phyloP scores from a whole-genome alignment of 2,797 vertebrate species.

The Loris lydekkerianus region DNA sequence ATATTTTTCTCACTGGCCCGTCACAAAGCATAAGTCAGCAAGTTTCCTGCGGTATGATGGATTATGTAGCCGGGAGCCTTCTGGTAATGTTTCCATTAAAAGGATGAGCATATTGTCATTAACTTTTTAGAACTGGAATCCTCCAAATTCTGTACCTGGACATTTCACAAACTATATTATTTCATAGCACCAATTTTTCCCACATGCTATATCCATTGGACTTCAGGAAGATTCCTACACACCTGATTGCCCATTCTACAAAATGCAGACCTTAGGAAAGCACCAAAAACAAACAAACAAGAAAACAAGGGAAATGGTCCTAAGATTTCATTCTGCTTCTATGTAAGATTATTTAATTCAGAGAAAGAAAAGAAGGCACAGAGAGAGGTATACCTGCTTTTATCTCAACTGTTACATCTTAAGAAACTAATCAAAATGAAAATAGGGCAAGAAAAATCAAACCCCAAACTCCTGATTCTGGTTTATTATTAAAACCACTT shows the following conservation, averaged over 20 bases:
- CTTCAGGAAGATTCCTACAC: not conserved
- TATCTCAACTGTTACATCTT: not conserved
- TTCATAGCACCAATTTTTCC: slow-evolving; percentile 63
- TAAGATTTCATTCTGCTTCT: slow-evolving; percentile 1
- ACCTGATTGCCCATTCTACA: not conserved
- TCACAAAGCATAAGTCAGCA: slow-evolving; percentile 86
- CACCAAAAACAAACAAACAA: not conserved
- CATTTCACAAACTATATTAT: slow-evolving; percentile 84
- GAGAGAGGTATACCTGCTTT: not conserved
- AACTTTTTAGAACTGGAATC: slow-evolving; percentile 83
- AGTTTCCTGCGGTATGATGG: slow-evolving; percentile 84
- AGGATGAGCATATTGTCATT: slow-evolving; percentile 86
- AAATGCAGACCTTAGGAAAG: slow-evolving; percentile 47
- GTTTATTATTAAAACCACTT: not conserved
- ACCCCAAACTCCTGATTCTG: not conserved
- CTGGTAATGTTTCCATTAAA: slow-evolving; percentile 81
- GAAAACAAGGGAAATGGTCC: not conserved
- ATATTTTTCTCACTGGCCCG: slow-evolving; percentile 93
- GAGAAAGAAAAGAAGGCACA: slow-evolving; percentile 35
- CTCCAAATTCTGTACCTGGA: slow-evolving; percentile 80
- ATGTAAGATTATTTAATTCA: slow-evolving; percentile 63
- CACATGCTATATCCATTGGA: not conserved
- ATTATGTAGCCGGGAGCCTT: slow-evolving; percentile 84
- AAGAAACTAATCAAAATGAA: slow-evolving; percentile 28
- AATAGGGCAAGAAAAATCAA: slow-evolving; percentile 19